Evolutionary conservation across 2,113 vertebrate genomes (phyloP).

Genomic region (Regulus satrapa): DNA sequence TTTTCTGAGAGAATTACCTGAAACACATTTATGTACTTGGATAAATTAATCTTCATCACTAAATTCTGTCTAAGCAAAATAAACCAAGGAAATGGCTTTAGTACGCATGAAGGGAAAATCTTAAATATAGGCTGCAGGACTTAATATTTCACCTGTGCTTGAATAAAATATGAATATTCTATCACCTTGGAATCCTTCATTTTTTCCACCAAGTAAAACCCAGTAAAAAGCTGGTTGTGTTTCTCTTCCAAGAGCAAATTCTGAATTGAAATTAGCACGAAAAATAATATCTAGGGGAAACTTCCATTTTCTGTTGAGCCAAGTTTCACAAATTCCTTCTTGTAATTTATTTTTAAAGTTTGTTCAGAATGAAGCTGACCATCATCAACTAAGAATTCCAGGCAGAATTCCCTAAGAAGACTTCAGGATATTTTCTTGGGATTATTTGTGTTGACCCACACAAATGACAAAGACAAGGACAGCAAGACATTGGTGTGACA

Average conservation of each 20-base stretch:
- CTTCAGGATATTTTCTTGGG: background rate
- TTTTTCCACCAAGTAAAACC: background rate
- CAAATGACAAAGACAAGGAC: background rate
- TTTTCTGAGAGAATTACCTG: constrained; percentile 19
- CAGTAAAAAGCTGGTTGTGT: background rate
- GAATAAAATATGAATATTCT: background rate
- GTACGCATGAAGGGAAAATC: background rate
- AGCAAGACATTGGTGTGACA: background rate
- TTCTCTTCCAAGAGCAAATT: background rate
- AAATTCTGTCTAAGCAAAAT: constrained; percentile 15
- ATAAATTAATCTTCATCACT: constrained; percentile 46
- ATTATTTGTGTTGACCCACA: background rate
- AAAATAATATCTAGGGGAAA: background rate
- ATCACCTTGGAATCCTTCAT: background rate
- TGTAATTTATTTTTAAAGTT: background rate
- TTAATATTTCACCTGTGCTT: background rate
- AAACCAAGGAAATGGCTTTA: background rate
- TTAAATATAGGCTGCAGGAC: background rate
- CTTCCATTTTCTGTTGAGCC: background rate
- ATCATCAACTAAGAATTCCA: background rate
- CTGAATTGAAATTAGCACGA: background rate
- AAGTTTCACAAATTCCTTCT: background rate
- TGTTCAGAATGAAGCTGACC: background rate
- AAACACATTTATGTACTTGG: background rate
- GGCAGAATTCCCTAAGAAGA: background rate